Conservation (phyloP, 2,888 invertebrate species). For the Napeogenes sylphis region DNA sequence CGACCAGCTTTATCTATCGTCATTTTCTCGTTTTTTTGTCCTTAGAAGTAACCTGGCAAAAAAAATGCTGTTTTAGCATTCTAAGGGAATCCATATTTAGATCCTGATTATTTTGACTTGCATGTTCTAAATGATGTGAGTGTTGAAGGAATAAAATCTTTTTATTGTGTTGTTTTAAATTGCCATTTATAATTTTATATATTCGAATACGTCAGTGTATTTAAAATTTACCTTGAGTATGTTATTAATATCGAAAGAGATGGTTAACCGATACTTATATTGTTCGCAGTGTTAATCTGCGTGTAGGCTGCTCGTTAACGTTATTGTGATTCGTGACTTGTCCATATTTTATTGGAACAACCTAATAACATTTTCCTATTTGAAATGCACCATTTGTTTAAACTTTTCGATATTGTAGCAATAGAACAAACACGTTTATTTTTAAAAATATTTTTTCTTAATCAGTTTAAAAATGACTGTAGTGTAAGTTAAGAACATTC, state of each 20-base stretch:
- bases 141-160: neutral
- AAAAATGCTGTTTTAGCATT: conserved; percentile 51
- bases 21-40: conserved; percentile 55
- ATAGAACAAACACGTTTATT: no score
- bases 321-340: conserved; percentile 52
- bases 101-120: conserved; percentile 34
- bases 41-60: conserved; percentile 57
- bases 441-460: no score
- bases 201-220: neutral
- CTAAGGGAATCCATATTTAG: conserved; percentile 15
- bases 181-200: no score
- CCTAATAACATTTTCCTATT: conserved; percentile 48
- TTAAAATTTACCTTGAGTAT: conserved; percentile 15
- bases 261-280: conserved; percentile 37
- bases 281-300: conserved; percentile 56
- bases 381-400: conserved; percentile 14
- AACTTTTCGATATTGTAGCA: conserved; percentile 15
- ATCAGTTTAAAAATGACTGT: no score
- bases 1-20: conserved; percentile 68
- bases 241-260: conserved; percentile 27
- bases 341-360: conserved; percentile 52
- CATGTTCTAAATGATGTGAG: conserved; percentile 11
- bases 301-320: conserved; percentile 57
- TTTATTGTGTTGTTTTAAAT: neutral
- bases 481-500: no score